phyloP scores from a whole-genome alignment of 1,140 invertebrate genomes.

The Apis mellifera region Amel_HAv3.1 CM009932.2:14025501-14026000 shows the following conservation, averaged over 20 bases:
- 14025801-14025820: too few relatives aligned
- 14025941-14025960: conserved; percentile 62
- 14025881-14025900: too few relatives aligned
- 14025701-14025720: conserved; percentile 54
- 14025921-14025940: conserved; percentile 30
- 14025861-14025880: too few relatives aligned
- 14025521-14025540: too few relatives aligned
- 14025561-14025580: too few relatives aligned
- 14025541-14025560: not conserved
- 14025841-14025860: too few relatives aligned
- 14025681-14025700: conserved; percentile 47
- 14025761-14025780: too few relatives aligned
- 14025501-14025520: too few relatives aligned
- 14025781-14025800: too few relatives aligned
- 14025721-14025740: conserved; percentile 15
- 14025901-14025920: not conserved
- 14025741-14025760: not conserved
- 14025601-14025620: not conserved
- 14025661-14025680: conserved; percentile 11
- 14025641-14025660: conserved; percentile 42
- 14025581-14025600: not conserved
- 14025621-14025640: conserved; percentile 28
- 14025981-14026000: not conserved
- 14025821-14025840: too few relatives aligned
- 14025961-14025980: not conserved